A percentile compares a stretch with the other conserved stretches of the same genome.
Conservation (phyloP, 2,113 vertebrate genomes). For the Petroica traversi region DNA sequence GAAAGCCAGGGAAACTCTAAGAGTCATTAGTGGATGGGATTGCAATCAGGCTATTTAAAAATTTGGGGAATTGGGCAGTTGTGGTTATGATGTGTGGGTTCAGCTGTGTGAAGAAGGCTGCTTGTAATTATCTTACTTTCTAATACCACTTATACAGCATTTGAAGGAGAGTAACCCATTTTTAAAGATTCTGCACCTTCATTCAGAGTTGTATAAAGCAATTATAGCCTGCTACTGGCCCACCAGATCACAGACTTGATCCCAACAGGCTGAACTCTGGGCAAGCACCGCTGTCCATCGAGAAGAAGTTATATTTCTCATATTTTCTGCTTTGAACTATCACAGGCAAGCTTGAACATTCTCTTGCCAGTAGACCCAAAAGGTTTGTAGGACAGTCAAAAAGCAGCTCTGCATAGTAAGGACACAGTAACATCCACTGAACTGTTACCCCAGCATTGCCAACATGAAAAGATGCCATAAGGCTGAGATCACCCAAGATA, state of each 20-base stretch:
- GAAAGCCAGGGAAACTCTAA: background rate
- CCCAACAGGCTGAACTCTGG: background rate
- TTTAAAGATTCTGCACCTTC: background rate
- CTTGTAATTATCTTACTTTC: background rate
- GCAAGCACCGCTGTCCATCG: background rate
- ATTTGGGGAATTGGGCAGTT: background rate
- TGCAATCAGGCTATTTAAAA: background rate
- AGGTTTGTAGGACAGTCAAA: background rate
- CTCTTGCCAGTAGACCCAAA: background rate
- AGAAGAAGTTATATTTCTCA: background rate
- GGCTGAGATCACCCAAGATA: background rate
- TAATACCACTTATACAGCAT: background rate
- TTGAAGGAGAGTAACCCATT: background rate
- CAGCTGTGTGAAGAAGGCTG: background rate
- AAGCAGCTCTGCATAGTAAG: background rate
- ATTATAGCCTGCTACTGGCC: background rate
- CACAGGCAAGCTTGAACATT: background rate
- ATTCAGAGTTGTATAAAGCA: background rate
- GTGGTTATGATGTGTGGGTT: background rate
- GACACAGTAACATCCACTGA: background rate
- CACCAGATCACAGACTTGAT: background rate
- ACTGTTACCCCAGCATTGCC: background rate
- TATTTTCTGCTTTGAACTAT: background rate
- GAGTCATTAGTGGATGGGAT: background rate
- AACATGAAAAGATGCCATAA: background rate